A percentile compares a stretch with the other conserved stretches of the same genome.
Evolutionary conservation across 2,797 vertebrate species (phyloP).

Genomic region (Smutsia temminckii): DNA sequence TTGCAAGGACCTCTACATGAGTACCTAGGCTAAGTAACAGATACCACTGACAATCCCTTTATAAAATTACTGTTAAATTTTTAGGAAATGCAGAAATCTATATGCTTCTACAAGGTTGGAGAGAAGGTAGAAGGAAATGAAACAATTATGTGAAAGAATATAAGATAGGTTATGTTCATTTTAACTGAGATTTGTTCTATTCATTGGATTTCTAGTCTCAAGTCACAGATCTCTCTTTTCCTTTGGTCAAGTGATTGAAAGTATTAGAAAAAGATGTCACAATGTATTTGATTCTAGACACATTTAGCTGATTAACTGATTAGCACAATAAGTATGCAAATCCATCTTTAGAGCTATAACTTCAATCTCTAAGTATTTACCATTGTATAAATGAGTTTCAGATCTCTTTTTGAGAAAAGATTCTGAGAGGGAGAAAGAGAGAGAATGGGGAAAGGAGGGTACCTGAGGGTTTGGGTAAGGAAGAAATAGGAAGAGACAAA

Average conservation of each 20-base stretch:
- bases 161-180: not conserved
- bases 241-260: conserved; percentile 13
- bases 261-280: conserved; percentile 1
- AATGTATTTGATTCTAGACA: not conserved
- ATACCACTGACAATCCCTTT: not conserved
- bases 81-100: not conserved
- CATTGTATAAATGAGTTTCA: not conserved
- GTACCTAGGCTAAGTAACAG: not conserved
- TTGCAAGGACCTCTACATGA: not conserved
- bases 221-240: not conserved
- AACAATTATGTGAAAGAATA: not conserved
- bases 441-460: not conserved
- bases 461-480: not conserved
- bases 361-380: not conserved
- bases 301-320: not conserved
- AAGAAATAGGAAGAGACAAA: not conserved
- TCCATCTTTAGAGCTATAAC: not conserved
- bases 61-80: not conserved
- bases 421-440: not conserved
- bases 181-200: not conserved
- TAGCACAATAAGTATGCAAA: not conserved
- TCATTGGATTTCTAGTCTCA: not conserved
- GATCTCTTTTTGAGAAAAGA: not conserved
- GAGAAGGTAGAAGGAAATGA: not conserved
- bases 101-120: not conserved